Evolutionary conservation across 2,888 invertebrate species (phyloP), one percentile per base, ranked within the genome.

Genomic region (Formica aserva): DNA sequence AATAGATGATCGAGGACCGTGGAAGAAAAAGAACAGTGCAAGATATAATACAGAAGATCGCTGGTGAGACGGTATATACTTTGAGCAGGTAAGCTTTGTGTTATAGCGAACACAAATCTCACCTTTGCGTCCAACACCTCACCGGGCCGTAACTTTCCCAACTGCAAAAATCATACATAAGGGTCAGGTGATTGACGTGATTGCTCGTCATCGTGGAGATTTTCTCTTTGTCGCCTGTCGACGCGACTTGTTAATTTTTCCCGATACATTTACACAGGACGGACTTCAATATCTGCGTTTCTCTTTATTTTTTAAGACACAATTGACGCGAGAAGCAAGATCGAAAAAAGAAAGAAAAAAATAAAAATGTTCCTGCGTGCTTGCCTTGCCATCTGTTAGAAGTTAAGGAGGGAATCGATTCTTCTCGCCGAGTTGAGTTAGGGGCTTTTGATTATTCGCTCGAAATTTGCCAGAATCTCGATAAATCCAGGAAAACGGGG

Each of bases 41-140:
- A 69, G 22, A 69, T 32, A 35, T 55, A 55, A 15, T 71, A 80
- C 66, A 60, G n/a, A 80, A 83, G 29, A 60, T 88, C 84, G 89
- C 87, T 87, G 91, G 91, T 88, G 88, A n/a, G n/a, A 90, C 91
- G 90, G 35, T 35, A 35, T 35, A 87, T 92, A 85, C 80, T 90
- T 82, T 67, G 77, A 88, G 91, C 92, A 93, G 95, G 95, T 95
- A 95, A 95, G 95, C 95, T 95, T 95, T 95, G 95, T 95, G 95
- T 95, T 94, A 94, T 93, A 93, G 94, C 93, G 94, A 95, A 96
- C 96, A 96, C 96, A 96, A 96, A 96, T 96, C 96, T 96, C 96
- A 97, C 97, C 97, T 97, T 97, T 95, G 96, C 95, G 95, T 97
- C 97, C 95, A 96, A 95, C 94, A 97, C 96, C 96, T 97, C 97